Evolutionary conservation across 53 echinoderm and acorn worm genomes (phyloP).

Genomic region (Crossaster papposus): DNA sequence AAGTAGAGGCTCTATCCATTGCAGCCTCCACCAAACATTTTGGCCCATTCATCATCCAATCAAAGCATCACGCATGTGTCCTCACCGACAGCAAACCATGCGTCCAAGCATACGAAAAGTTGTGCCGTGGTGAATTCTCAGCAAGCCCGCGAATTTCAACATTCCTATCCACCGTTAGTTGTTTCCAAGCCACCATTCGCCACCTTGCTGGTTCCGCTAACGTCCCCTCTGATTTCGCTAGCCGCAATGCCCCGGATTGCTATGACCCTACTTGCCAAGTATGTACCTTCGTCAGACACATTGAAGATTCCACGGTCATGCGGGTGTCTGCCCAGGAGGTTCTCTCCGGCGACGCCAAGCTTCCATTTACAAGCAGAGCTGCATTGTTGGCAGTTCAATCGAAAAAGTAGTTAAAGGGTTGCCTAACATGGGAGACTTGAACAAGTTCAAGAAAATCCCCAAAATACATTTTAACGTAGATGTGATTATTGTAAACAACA

Average conservation of each 20-base stretch:
- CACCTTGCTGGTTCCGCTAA: constrained; percentile 61
- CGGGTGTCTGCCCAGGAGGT: too few relatives aligned
- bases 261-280: constrained; percentile 69
- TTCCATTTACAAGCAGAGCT: too few relatives aligned
- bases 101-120: constrained; percentile 75
- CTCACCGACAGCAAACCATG: constrained; percentile 85
- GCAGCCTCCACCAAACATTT: constrained; percentile 67
- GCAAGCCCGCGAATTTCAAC: constrained; percentile 67
- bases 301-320: too few relatives aligned
- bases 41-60: constrained; percentile 63
- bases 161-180: constrained; percentile 60
- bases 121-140: constrained; percentile 68
- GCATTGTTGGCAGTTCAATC: too few relatives aligned
- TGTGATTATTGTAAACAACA: too few relatives aligned
- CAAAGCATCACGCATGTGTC: constrained; percentile 46
- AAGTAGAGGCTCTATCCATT: constrained; percentile 70
- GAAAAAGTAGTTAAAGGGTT: too few relatives aligned
- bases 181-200: constrained; percentile 48
- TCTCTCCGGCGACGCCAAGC: too few relatives aligned
- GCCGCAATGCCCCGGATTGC: constrained; percentile 46
- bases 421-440: too few relatives aligned
- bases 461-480: too few relatives aligned
- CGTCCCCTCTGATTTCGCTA: constrained; percentile 41
- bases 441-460: too few relatives aligned
- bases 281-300: constrained; percentile 70